These are phyloP conservation scores for Biston betularia DNA, from an alignment of 2,888 invertebrate genomes.

Conservation along the genomic window DNA sequence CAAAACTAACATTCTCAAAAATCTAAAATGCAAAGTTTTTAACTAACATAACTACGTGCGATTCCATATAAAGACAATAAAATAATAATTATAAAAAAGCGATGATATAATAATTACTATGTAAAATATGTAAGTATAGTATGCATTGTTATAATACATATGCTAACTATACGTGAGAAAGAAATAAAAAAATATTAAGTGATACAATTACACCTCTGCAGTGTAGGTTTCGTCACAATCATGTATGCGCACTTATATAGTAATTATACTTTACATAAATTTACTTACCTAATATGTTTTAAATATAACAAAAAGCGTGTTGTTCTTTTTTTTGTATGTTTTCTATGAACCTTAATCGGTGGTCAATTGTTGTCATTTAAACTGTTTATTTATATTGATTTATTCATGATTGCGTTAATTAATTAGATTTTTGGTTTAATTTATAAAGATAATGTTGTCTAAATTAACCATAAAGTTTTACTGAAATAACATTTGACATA, in stretches of 20 bases:
- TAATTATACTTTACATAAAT: no score
- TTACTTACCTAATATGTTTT: no score
- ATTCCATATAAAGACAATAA: slow-evolving; percentile 32
- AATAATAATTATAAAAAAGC: slow-evolving; percentile 31
- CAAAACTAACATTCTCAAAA: slow-evolving; percentile 80
- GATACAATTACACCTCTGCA: not conserved
- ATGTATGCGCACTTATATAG: no score
- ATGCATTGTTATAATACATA: not conserved
- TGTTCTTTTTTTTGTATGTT: no score
- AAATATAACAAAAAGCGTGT: no score
- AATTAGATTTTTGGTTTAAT: no score
- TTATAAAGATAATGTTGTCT: no score
- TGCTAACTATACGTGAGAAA: not conserved
- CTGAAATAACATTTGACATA: not conserved
- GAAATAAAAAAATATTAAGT: not conserved
- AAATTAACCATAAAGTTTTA: no score
- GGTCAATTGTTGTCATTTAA: no score
- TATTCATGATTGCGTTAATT: no score
- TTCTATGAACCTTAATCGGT: no score
- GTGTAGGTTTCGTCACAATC: not conserved
- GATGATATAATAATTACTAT: slow-evolving; percentile 23
- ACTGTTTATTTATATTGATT: no score
- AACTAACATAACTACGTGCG: slow-evolving; percentile 50
- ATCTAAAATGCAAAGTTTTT: slow-evolving; percentile 53
- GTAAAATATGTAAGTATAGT: slow-evolving; percentile 4